Percentiles rank a stretch among this genome's conserved stretches.
Conservation (phyloP, 2,888 invertebrate genomes). For the Caenorhabditis panamensis region DNA sequence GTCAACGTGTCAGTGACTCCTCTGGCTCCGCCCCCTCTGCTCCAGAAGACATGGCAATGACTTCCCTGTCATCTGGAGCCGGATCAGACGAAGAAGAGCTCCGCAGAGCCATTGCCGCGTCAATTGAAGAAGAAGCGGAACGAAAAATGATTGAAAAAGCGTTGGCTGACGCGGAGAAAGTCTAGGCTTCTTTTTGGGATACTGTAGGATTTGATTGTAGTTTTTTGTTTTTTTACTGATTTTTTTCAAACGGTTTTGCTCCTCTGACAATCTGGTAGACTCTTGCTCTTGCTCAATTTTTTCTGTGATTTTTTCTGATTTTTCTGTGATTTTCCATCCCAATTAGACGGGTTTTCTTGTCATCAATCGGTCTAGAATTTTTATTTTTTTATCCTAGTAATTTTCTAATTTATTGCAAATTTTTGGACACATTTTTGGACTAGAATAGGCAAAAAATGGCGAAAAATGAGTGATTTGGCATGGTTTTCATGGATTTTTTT, state of each 20-base stretch:
- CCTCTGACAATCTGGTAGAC: background rate
- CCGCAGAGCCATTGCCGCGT: constrained; percentile 51
- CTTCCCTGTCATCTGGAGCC: constrained; percentile 20
- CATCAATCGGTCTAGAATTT: too few species aligned
- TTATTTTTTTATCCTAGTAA: too few species aligned
- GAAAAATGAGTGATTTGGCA: background rate
- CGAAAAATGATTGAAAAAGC: constrained; percentile 60
- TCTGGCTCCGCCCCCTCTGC: constrained; percentile 25
- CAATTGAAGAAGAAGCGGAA: constrained; percentile 50
- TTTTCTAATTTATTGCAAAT: too few species aligned
- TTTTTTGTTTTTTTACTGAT: constrained; percentile 2
- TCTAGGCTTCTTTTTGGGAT: background rate
- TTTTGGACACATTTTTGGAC: too few species aligned
- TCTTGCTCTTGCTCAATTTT: too few species aligned
- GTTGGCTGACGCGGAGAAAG: constrained; percentile 31
- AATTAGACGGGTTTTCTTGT: too few species aligned
- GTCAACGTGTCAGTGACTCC: constrained; percentile 19
- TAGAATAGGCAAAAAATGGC: too few species aligned
- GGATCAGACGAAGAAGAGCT: constrained; percentile 45
- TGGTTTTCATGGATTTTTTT: too few species aligned
- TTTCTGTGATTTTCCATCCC: background rate
- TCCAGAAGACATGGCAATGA: constrained; percentile 50
- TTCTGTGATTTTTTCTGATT: constrained; percentile 4
- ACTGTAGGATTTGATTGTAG: constrained; percentile 10
- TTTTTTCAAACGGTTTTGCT: background rate